Conservation (phyloP, 2,797 vertebrate genomes). For the Sternotherus odoratus region DNA sequence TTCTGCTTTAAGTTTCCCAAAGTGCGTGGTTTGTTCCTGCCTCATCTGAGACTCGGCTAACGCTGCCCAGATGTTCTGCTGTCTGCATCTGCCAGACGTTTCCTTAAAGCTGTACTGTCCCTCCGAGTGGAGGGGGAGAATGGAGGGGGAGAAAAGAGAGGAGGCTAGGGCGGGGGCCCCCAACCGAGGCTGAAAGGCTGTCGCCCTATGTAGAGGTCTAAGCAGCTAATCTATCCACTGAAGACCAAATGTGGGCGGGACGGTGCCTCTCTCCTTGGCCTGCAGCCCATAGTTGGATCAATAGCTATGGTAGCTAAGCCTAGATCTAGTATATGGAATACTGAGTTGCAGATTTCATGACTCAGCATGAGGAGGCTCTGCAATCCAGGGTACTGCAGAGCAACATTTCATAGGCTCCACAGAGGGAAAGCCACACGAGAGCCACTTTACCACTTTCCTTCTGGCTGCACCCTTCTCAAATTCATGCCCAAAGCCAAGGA, state of each 20-base stretch:
- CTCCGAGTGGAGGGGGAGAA: constrained; percentile 6
- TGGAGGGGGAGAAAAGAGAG: neutral
- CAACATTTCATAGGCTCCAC: neutral
- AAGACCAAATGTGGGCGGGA: constrained; percentile 10
- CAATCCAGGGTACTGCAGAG: neutral
- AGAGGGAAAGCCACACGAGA: neutral
- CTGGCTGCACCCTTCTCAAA: neutral
- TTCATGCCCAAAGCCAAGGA: neutral
- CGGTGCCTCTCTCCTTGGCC: neutral
- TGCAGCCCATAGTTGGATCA: constrained; percentile 10
- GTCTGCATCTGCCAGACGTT: constrained; percentile 61
- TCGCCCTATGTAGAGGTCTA: neutral
- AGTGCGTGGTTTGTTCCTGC: constrained; percentile 46
- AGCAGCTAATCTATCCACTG: neutral
- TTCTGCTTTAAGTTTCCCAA: constrained; percentile 66
- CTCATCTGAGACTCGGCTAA: constrained; percentile 60
- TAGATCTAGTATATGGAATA: neutral
- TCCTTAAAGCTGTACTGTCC: constrained; percentile 71
- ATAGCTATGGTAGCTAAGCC: constrained; percentile 51
- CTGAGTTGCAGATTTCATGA: constrained; percentile 31
- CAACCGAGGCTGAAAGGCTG: neutral
- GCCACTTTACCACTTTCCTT: neutral
- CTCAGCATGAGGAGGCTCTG: constrained; percentile 17
- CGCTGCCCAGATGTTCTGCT: constrained; percentile 74
- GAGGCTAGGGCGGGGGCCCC: neutral